phyloP scores from a whole-genome alignment of 2,797 vertebrate species.

The Eulemur coronatus region DNA sequence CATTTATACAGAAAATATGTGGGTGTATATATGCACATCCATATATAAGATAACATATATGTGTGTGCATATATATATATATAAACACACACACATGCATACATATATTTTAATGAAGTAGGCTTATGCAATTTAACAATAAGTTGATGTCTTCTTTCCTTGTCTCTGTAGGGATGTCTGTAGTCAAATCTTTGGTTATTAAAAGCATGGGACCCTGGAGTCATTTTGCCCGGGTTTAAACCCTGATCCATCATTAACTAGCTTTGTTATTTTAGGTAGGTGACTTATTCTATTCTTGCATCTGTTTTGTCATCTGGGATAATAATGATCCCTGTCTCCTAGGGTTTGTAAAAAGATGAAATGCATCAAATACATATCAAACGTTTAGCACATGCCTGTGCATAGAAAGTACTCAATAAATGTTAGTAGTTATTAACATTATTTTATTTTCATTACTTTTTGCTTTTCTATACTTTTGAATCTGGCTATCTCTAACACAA shows the following conservation, averaged over 20 bases:
- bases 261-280: not conserved
- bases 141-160: not conserved
- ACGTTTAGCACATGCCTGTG: not conserved
- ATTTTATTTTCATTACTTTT: not conserved
- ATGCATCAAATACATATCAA: not conserved
- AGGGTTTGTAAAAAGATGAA: not conserved
- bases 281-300: not conserved
- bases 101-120: not conserved
- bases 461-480: not conserved
- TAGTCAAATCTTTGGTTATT: not conserved
- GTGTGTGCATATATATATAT: not conserved
- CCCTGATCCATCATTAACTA: not conserved
- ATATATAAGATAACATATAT: not conserved
- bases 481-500: not conserved
- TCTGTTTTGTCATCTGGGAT: not conserved
- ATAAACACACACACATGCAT: not conserved
- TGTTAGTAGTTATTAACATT: not conserved
- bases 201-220: not conserved
- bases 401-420: not conserved
- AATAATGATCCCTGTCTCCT: not conserved
- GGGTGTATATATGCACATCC: accelerated
- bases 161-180: not conserved
- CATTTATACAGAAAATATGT: not conserved
- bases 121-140: not conserved
- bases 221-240: not conserved